A percentile compares a stretch with the other conserved stretches of the same genome.
phyloP scores from a whole-genome alignment of 1,140 invertebrate genomes.

The Eulimnadia texana region DNA sequence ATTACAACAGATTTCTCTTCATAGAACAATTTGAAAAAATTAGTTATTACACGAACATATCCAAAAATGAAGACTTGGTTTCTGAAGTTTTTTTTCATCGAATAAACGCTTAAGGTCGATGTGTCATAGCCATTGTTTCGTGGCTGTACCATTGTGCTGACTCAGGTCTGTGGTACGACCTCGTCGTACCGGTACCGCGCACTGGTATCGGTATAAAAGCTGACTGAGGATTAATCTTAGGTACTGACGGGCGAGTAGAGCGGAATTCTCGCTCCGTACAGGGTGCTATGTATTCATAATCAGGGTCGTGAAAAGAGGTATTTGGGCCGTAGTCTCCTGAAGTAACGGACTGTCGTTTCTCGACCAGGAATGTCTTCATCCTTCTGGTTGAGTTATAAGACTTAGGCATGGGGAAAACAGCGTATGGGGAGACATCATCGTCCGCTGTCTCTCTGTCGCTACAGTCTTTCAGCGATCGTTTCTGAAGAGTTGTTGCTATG shows the following conservation, averaged over 20 bases:
- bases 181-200: background rate
- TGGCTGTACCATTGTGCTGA: background rate
- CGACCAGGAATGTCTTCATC: conserved; percentile 7
- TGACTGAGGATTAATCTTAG: background rate
- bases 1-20: too few species aligned
- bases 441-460: background rate
- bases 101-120: background rate
- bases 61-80: background rate
- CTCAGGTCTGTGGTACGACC: background rate
- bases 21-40: too few species aligned
- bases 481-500: background rate
- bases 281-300: conserved; percentile 5
- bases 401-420: conserved; percentile 10
- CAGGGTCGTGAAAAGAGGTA: background rate
- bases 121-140: conserved; percentile 5
- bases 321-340: background rate
- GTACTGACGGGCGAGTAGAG: background rate
- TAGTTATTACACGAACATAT: background rate
- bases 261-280: background rate
- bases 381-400: background rate
- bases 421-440: conserved; percentile 13
- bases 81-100: background rate
- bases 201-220: conserved; percentile 3
- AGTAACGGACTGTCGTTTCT: background rate
- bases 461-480: background rate